phyloP scores from a whole-genome alignment of 2,888 invertebrate genomes.

The Elmis aenea region DNA sequence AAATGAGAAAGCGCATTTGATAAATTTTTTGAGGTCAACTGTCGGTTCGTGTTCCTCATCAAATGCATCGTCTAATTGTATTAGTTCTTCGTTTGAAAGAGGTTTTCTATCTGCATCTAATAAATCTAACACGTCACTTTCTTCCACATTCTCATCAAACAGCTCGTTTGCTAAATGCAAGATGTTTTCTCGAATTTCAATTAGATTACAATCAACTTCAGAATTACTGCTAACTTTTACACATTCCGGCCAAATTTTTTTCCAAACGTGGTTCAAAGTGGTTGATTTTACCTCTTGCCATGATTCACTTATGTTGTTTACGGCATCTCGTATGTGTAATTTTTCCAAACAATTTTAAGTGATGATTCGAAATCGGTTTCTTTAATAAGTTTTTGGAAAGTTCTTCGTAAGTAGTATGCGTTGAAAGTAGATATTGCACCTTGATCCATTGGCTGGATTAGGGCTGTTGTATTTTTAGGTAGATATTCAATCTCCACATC shows the following conservation, averaged over 20 bases:
- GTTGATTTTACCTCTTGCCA: conserved; percentile 27
- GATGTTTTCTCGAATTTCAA: conserved; percentile 21
- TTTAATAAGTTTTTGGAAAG: conserved; percentile 18
- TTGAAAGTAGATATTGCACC: conserved; percentile 20
- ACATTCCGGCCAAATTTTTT: conserved; percentile 27
- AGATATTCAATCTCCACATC: conserved; percentile 18
- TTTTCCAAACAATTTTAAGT: conserved; percentile 24
- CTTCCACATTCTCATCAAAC: conserved; percentile 24
- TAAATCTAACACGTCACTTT: conserved; percentile 26
- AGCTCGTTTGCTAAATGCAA: conserved; percentile 23
- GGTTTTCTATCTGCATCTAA: conserved; percentile 26
- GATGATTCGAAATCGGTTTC: conserved; percentile 17
- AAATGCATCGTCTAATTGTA: conserved; percentile 22
- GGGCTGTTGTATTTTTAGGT: conserved; percentile 23
- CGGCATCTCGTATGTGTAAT: conserved; percentile 24
- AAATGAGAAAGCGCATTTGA: conserved; percentile 21
- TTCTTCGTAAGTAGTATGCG: conserved; percentile 20
- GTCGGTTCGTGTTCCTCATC: conserved; percentile 21
- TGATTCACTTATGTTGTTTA: conserved; percentile 26
- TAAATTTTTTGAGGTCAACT: conserved; percentile 23
- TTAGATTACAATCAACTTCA: conserved; percentile 22
- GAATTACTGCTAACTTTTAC: conserved; percentile 21
- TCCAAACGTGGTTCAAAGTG: conserved; percentile 26
- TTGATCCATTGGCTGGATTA: conserved; percentile 25
- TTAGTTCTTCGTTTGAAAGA: conserved; percentile 26